These are phyloP conservation scores for Lepidotrigona ventralis DNA, from an alignment of 1,140 invertebrate genomes.

Conservation along the genomic window DNA sequence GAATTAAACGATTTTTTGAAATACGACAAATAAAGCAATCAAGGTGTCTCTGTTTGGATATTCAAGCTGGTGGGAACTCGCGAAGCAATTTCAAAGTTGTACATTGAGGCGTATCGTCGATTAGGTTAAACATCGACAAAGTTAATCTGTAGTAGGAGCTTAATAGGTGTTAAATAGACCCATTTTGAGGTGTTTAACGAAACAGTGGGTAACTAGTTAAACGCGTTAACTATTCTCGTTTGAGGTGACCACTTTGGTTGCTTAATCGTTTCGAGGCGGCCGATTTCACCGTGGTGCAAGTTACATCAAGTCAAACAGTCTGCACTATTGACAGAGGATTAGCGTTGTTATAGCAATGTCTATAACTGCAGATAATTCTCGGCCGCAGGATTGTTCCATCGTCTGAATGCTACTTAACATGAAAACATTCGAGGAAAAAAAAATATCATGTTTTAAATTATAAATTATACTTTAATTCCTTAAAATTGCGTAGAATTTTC, in stretches of 20 bases:
- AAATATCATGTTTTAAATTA: background rate
- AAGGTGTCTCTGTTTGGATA: too few species aligned
- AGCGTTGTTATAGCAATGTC: conserved; percentile 21
- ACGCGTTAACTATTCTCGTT: conserved; percentile 36
- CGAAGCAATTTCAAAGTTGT: background rate
- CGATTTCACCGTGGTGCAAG: conserved; percentile 21
- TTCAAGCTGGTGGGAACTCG: background rate
- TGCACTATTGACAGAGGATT: conserved; percentile 29
- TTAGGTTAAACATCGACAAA: conserved; percentile 28
- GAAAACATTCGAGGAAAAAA: background rate
- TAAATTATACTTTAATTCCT: background rate
- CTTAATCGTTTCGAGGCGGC: conserved; percentile 33
- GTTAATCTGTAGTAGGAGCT: conserved; percentile 11
- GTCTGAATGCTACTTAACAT: background rate
- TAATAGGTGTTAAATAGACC: conserved; percentile 36
- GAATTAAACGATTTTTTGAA: too few species aligned
- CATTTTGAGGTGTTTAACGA: conserved; percentile 36
- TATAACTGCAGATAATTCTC: conserved; percentile 21
- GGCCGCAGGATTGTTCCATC: background rate
- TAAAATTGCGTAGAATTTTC: background rate
- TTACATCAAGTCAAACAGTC: conserved; percentile 21
- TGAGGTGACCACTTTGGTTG: conserved; percentile 39
- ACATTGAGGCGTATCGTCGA: background rate
- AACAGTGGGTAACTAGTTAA: conserved; percentile 29
- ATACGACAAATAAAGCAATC: too few species aligned